Evolutionary conservation across 2,797 vertebrate genomes (phyloP).

Genomic region (Rhinichthys osculus): DNA sequence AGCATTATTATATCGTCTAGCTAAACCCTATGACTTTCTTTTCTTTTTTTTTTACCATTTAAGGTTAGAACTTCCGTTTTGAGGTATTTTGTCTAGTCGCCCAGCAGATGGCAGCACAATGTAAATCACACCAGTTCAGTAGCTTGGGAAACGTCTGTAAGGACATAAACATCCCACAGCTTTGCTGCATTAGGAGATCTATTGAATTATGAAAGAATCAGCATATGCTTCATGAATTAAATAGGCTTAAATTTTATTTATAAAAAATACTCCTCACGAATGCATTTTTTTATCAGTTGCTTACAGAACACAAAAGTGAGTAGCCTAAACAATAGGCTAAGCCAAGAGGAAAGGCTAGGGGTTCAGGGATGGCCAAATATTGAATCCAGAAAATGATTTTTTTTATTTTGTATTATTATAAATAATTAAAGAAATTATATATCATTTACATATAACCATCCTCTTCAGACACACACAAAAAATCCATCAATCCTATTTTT

Average conservation of each 20-base stretch:
- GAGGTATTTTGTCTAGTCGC: neutral
- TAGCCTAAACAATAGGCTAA: neutral
- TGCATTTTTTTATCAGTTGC: neutral
- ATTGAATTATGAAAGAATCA: neutral
- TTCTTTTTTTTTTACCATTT: neutral
- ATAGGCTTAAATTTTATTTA: neutral
- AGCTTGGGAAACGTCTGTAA: neutral
- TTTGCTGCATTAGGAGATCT: too few species aligned
- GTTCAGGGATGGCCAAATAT: neutral
- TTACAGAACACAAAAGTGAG: neutral
- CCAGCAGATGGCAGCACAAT: conserved; percentile 11
- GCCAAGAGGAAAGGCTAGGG: neutral
- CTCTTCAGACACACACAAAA: neutral
- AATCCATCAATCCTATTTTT: too few species aligned
- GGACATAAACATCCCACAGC: neutral
- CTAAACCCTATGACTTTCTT: too few species aligned
- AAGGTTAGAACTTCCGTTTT: neutral
- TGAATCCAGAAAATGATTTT: neutral
- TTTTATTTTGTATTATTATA: too few species aligned
- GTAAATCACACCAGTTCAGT: neutral
- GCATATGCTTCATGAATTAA: neutral
- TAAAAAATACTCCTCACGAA: neutral
- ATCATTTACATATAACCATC: neutral
- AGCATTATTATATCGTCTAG: neutral
- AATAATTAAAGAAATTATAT: neutral